Evolutionary conservation across 2,797 vertebrate genomes (phyloP), one percentile per base, ranked within the genome.

Genomic region (Austrolebias charrua): DNA sequence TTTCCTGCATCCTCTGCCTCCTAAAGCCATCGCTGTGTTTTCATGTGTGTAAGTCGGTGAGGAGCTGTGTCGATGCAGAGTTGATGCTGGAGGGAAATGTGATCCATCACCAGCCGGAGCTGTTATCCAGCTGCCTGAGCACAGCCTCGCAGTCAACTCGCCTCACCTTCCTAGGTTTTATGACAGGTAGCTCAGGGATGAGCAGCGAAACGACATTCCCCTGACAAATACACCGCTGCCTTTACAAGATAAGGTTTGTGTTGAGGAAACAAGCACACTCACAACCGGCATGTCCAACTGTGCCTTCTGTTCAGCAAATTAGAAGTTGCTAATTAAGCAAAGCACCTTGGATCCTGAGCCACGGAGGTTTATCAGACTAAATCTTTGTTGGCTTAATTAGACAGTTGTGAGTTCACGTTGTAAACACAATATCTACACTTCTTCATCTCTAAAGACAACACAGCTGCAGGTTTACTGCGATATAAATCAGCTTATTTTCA

Each of bases 51-150:
- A 82, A 79, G 73, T 71, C 52, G 76, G 69, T 66, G 40, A 60
- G 63, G 73, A 76, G 71, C 71, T 55, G 77, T 68, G 79, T 79
- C 61, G 52, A 76, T 61, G 73, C 49, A 16, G 73, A 80, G 76
- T 89, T 89, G 78, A 84, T 62, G 82, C 84, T 79, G 63, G 57
- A 73, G 82, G 88, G 79, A 65, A 67, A 69, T 62, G 70, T 15
- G 55, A 89, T 88, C 85, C 74, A 89, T 90, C 86, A 87, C 64
- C 13, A 49, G 72, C 61, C 35, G 19, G 74, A 62, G 73, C 63
- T 66, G 68, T 83, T 82, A 79, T 68, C 71, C 78, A 80, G 80
- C 71, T 81, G 76, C 65, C 82, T 66, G 47, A 62, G 77, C 57
- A 56, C 57, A 75, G 79, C 63, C 75, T 78, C 66, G 80, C 63